Evolutionary conservation across 2,888 invertebrate genomes (phyloP), one percentile per base, ranked within the genome.

Genomic region (Amphipyra tragopoginis): DNA sequence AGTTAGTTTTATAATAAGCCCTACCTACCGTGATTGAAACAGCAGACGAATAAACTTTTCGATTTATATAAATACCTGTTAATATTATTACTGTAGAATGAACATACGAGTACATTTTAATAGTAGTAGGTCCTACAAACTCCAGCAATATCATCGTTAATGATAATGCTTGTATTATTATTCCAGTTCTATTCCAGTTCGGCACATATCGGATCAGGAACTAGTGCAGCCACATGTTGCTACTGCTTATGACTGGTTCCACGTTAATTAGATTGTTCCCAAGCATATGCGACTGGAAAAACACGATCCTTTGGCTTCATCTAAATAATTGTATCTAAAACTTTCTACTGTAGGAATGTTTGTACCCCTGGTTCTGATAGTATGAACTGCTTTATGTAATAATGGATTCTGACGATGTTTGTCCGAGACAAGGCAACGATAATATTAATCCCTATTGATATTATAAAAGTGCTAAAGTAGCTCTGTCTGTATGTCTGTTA

Each of bases 221-320:
- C 59, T 43, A 43, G 55, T 44, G 45, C 33, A 39, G 39, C 29
- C 44, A 29, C 56, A 51, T 13, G 4, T 6, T 43, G 33, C 45
- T 21, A 13, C 55, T 43, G 56, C 60, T 57, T 64, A 54, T 62
- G 59, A 62, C 64, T 60, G 64, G 59, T 49, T 43, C 33, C 33
- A 53, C 29, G 38, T 48, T 70, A 53, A 56, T 70, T 47, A 66
- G 54, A 59, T 57, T 55, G 64, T 65, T 58, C 49, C 14, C 39
- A 38, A 52, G 45, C 56, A 38, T 5, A 47, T 8, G 13, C 34
- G 13, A 62, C 59, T 43, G 44, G 58, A 65, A 21, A 40, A 62
- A 65, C 58, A 40, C 44, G 56, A 45, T 70, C 15, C 33, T 59
- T 58, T 38, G 36, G n/a, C 21, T 40, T 44, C 36, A 49, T 61